A percentile compares a stretch with the other conserved stretches of the same genome.
phyloP scores from a whole-genome alignment of 2,113 vertebrate genomes.

The Ceuthmochares aereus region DNA sequence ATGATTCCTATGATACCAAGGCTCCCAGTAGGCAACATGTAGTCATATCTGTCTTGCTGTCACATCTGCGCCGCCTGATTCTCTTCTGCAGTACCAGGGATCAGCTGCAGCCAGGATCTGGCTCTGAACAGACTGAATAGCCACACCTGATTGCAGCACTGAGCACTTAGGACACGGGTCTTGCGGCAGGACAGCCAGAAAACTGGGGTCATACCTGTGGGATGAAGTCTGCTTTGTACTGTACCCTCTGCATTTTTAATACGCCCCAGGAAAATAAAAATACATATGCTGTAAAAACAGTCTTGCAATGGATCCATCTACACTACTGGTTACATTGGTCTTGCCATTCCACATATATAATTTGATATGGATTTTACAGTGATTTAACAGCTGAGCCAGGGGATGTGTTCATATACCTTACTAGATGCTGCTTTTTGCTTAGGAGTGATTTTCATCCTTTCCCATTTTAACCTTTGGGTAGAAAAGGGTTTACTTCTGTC shows the following conservation, averaged over 20 bases:
- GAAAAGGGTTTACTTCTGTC: not conserved
- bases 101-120: not conserved
- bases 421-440: not conserved
- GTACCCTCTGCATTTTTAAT: not conserved
- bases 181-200: not conserved
- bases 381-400: not conserved
- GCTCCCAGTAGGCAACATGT: not conserved
- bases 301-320: not conserved
- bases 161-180: rapidly evolving
- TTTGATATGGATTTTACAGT: not conserved
- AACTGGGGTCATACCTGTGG: not conserved
- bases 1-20: too few relatives aligned
- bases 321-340: not conserved
- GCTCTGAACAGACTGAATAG: not conserved
- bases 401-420: not conserved
- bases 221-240: not conserved
- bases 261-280: not conserved
- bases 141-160: not conserved
- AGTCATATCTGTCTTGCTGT: not conserved
- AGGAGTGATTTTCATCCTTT: not conserved
- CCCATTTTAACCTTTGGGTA: not conserved
- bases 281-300: not conserved
- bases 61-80: not conserved
- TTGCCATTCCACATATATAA: not conserved
- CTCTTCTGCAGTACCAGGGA: not conserved